phyloP scores from a whole-genome alignment of 1,140 invertebrate genomes.

The Philaenus spumarius region DNA sequence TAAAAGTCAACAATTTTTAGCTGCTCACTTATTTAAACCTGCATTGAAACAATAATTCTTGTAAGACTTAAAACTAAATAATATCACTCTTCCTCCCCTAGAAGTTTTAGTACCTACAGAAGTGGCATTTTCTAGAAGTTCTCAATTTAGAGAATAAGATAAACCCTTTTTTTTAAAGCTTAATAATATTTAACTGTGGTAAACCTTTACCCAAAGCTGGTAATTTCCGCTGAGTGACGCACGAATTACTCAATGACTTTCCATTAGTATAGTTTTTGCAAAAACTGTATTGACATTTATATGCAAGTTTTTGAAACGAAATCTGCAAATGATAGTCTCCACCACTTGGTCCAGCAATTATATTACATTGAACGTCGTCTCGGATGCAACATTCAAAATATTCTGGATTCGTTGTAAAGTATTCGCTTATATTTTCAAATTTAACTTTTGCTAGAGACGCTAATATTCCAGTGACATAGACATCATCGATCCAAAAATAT shows the following conservation, averaged over 20 bases:
- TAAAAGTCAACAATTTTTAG: too few relatives aligned
- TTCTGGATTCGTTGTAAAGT: conserved; percentile 62
- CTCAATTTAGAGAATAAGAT: too few relatives aligned
- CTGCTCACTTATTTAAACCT: too few relatives aligned
- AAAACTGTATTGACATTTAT: conserved; percentile 44
- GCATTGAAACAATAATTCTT: too few relatives aligned
- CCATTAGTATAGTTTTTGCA: conserved; percentile 7
- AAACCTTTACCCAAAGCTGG: conserved; percentile 17
- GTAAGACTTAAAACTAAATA: too few relatives aligned
- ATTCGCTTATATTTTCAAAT: conserved; percentile 51
- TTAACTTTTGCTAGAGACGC: conserved; percentile 50
- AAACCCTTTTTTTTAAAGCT: conserved; percentile 8
- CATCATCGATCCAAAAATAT: conserved; percentile 84
- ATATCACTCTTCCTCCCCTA: too few relatives aligned
- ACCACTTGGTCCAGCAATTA: conserved; percentile 63
- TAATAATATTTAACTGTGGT: conserved; percentile 9
- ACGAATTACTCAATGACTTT: conserved; percentile 2
- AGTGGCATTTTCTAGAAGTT: too few relatives aligned
- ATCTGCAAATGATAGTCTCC: conserved; percentile 56
- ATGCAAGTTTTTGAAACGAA: conserved; percentile 53
- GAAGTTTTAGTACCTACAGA: too few relatives aligned
- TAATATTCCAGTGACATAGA: conserved; percentile 69
- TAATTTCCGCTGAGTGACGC: conserved; percentile 6
- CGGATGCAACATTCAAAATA: conserved; percentile 66
- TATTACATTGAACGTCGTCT: conserved; percentile 54